phyloP scores from a whole-genome alignment of 1,140 invertebrate species.

The Papilio dardanus region DNA sequence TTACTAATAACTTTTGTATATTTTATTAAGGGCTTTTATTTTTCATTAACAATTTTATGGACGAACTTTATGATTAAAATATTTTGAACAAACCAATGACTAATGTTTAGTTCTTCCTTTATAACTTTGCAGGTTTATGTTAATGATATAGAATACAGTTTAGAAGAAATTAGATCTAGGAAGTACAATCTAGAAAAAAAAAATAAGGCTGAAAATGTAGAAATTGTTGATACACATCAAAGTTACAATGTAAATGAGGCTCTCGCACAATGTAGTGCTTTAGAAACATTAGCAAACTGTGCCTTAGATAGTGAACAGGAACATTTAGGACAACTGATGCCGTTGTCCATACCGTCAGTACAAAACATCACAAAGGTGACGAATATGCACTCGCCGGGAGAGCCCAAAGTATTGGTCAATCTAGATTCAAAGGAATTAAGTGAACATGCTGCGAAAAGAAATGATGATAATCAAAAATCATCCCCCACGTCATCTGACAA shows the following conservation, averaged over 20 bases:
- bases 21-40: too few relatives aligned
- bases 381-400: conserved; percentile 75
- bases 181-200: conserved; percentile 71
- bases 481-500: conserved; percentile 53
- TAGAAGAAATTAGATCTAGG: conserved; percentile 86
- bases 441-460: conserved; percentile 66
- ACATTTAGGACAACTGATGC: conserved; percentile 75
- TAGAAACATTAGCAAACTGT: conserved; percentile 78
- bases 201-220: conserved; percentile 56
- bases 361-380: conserved; percentile 77
- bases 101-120: conserved; percentile 29
- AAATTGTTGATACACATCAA: conserved; percentile 51
- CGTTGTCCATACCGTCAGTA: conserved; percentile 68
- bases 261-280: conserved; percentile 72
- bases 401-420: conserved; percentile 77
- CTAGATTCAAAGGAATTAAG: conserved; percentile 77
- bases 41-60: too few relatives aligned
- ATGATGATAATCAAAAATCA: conserved; percentile 60
- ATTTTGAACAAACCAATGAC: too few relatives aligned
- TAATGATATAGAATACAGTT: conserved; percentile 84
- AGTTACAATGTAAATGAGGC: conserved; percentile 69
- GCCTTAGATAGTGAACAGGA: conserved; percentile 76
- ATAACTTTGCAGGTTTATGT: conserved; percentile 82
- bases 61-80: too few relatives aligned
- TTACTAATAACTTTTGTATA: too few relatives aligned